Evolutionary conservation across 1,140 invertebrate species (phyloP).

Genomic region (Chironomus tepperi): DNA sequence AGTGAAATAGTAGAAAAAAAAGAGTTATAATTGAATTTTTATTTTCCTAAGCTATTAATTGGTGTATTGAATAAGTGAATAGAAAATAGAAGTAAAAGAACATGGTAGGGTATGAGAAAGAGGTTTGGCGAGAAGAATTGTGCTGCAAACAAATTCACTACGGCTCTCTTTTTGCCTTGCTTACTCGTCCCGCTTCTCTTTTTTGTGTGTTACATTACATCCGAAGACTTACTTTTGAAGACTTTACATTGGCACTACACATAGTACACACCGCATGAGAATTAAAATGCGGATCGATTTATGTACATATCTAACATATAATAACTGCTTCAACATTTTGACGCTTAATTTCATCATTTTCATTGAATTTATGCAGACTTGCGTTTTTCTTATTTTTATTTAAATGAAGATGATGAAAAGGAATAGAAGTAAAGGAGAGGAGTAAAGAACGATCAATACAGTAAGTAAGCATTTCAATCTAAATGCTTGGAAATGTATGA

Average conservation of each 20-base stretch:
- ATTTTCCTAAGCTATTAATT: conserved; percentile 16
- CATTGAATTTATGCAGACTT: neutral
- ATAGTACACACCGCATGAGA: neutral
- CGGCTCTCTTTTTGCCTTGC: neutral
- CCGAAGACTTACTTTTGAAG: too few relatives aligned
- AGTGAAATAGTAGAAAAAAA: neutral
- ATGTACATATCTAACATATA: neutral
- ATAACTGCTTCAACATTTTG: conserved; percentile 3
- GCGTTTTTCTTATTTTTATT: too few relatives aligned
- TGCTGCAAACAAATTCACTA: conserved; percentile 2
- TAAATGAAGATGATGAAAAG: too few relatives aligned
- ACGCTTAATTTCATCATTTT: neutral
- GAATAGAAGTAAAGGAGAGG: too few relatives aligned
- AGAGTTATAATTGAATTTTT: conserved; percentile 21
- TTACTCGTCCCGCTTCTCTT: neutral
- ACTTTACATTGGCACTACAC: neutral
- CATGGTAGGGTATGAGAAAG: neutral
- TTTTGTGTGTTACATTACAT: too few relatives aligned
- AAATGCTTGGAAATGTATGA: too few relatives aligned
- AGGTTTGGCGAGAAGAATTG: neutral
- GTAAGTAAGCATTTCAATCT: too few relatives aligned
- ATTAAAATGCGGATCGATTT: neutral
- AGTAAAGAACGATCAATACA: too few relatives aligned
- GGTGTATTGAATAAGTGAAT: conserved; percentile 12
- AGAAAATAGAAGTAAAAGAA: neutral